A percentile compares a stretch with the other conserved stretches of the same genome.
These are phyloP conservation scores for Felis chaus DNA, from an alignment of 2,113 vertebrate species.

Conservation along the genomic window DNA sequence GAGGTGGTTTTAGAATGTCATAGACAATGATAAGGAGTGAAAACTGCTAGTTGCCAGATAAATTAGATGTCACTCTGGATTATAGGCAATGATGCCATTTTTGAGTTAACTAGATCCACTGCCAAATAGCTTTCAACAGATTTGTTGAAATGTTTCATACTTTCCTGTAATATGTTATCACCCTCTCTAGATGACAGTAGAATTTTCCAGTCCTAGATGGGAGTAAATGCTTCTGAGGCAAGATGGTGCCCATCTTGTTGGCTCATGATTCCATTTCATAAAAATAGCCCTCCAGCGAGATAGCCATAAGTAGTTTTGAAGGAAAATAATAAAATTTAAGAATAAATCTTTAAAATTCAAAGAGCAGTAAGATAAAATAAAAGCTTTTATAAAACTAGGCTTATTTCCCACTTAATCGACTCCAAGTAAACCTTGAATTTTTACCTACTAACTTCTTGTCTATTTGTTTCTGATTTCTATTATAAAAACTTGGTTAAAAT, in stretches of 20 bases:
- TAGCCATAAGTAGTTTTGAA: neutral
- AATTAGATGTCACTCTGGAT: neutral
- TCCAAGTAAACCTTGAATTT: neutral
- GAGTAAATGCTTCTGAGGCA: neutral
- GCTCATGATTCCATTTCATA: neutral
- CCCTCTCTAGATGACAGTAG: neutral
- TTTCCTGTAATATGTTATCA: neutral
- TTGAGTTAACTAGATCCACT: neutral
- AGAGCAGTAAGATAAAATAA: neutral
- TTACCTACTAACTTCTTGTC: neutral
- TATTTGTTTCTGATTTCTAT: neutral
- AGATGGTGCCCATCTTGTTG: neutral
- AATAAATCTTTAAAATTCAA: neutral
- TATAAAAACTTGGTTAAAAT: neutral
- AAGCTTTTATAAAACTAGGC: neutral
- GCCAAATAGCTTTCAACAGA: neutral
- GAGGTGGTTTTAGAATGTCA: neutral
- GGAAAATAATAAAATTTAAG: constrained; percentile 1
- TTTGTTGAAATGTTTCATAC: neutral
- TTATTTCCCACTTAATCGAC: neutral
- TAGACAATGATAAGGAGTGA: neutral
- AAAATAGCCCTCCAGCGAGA: neutral
- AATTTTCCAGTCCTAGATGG: neutral
- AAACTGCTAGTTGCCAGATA: neutral
- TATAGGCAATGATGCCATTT: neutral